Evolutionary conservation across 2,888 invertebrate species (phyloP), one percentile per base, ranked within the genome.

Genomic region (Aspidiotus destructor): DNA sequence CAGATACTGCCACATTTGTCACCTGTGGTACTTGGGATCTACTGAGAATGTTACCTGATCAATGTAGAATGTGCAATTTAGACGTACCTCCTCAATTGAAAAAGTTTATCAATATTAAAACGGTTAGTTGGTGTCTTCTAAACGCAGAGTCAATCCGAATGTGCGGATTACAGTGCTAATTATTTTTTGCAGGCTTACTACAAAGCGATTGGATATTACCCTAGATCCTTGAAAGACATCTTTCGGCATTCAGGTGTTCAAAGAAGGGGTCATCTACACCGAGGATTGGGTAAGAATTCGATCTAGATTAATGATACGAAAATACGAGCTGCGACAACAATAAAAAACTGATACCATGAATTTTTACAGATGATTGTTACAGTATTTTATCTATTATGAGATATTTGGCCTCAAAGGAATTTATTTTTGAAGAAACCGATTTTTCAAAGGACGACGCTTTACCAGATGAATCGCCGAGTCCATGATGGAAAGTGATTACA

Each of bases 1-100:
- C 16, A 2, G 44, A 58, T 41, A 48, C 40, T 15, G 55, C 63
- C 2, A 69, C 63, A 41, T 69, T 69, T 41, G 69, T 69, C 3
- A 69, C 69, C 9, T 63, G 69, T 58, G 69, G 69, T 15, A 62
- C 54, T 57, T 69, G 69, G 69, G 69, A 69, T 52, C 42, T 69
- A 11, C 16, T 41, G 15, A 41, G 17, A 6, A 69, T 69, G 69
- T 52, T 69, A 63, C 69, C 69, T 11, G 48, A 63, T 42, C 69
- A 69, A 58, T 63, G 62, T 13, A 1, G 58, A 11, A 42, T 57
- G 10, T 58, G 48, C 41, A 42, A 69, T 57, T 16, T 69, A 63
- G 60, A 63, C 6, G 44, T 63, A n/a, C 60, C 63, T 40, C 57
- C n/a, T 54, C 48, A 69, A 60, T 17, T 41, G 13, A 55, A 3